Evolutionary conservation across 2,888 invertebrate genomes (phyloP), one percentile per base, ranked within the genome.

Genomic region (Hypena proboscidalis): DNA sequence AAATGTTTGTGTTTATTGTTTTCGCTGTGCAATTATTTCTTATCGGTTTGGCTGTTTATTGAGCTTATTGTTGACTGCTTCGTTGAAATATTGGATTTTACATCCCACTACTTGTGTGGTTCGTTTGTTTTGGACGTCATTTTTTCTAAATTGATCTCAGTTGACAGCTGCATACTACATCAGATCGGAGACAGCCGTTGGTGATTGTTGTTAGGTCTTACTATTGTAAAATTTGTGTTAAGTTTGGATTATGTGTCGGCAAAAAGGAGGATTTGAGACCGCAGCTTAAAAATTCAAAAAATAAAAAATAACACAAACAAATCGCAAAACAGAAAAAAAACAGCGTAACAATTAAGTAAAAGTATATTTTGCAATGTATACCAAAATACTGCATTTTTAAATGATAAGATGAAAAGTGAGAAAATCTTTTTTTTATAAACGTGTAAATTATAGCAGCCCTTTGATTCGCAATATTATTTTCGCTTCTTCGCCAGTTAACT

Each of bases 301-400:
- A 55, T 54, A 45, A 61, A 60, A 59, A 35, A 40, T 46, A 43
- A 55, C 19, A 34, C 9, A 38, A 38, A 25, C 6, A 34, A n/a
- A 20, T 5, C 19, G 31, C 8, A 15, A 37, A 85, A 85, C 85
- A 75, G 79, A 19, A 38, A 45, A 40, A 10, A 34, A 49, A 36
- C 30, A 55, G 46, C 26, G 32, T 44, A 87, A 85, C 87, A 77
- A 80, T 77, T n/a, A 74, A 68, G 54, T 58, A 59, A 39, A 63
- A 69, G 49, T 63, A 67, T 74, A 77, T 79, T 82, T 83, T 86
- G 87, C 87, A 90, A 90, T 90, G 80, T 88, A 90, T 88, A 90
- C 90, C 90, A 90, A 90, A 90, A 88, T 87, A 83, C 83, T 89
- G 90, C 90, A 90, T 90, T 90, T 89, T 83, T 89, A 81, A 83